These are phyloP conservation scores for Leptosomus discolor DNA, from an alignment of 2,113 vertebrate species.

Conservation along the genomic window DNA sequence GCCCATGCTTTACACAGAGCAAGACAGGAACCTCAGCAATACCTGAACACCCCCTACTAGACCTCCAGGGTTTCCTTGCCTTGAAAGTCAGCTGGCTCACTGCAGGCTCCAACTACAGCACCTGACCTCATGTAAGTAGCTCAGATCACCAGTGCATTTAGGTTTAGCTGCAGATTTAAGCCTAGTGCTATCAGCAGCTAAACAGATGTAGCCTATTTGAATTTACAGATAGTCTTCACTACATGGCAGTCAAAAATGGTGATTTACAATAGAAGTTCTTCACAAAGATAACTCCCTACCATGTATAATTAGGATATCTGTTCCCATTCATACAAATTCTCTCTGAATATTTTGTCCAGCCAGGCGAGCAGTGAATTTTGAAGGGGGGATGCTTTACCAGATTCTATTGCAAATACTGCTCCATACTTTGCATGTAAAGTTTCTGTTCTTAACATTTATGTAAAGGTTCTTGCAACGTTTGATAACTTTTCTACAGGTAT, in stretches of 20 bases:
- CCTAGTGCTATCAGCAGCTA: neutral
- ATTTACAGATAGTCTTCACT: neutral
- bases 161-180: neutral
- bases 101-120: neutral
- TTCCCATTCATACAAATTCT: neutral
- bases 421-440: neutral
- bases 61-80: neutral
- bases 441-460: neutral
- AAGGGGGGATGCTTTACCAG: neutral
- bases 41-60: neutral
- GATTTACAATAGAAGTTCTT: neutral
- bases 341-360: neutral
- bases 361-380: neutral
- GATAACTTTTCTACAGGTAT: neutral
- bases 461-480: neutral
- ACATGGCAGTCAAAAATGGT: neutral
- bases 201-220: neutral
- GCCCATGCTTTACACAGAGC: neutral
- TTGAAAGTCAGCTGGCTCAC: neutral
- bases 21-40: neutral
- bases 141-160: accelerated
- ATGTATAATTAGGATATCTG: neutral
- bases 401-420: neutral
- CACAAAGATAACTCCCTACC: neutral
- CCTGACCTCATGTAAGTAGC: neutral